phyloP scores from a whole-genome alignment of 2,113 vertebrate genomes.

The Siniperca chuatsi region DNA sequence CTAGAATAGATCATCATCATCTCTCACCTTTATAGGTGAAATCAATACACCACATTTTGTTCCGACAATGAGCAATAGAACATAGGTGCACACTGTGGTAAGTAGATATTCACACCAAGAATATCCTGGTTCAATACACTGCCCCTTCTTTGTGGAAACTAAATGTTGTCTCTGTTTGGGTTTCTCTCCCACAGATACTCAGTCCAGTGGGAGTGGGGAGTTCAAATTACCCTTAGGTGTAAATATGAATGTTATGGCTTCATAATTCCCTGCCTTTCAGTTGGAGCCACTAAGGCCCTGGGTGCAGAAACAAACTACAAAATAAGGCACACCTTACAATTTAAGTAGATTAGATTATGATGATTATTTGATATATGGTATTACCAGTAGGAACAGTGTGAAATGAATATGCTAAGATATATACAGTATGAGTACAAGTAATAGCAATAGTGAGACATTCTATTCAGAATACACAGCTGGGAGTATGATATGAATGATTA shows the following conservation, averaged over 20 bases:
- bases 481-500: too few relatives aligned
- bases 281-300: not conserved
- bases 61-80: not conserved
- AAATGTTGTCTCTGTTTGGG: not conserved
- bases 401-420: too few relatives aligned
- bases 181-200: not conserved
- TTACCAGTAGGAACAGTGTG: too few relatives aligned
- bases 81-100: not conserved
- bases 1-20: not conserved
- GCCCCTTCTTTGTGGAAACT: not conserved
- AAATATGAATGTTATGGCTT: conserved; percentile 9
- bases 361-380: too few relatives aligned
- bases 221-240: not conserved
- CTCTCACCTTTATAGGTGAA: not conserved
- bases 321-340: not conserved
- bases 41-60: not conserved
- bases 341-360: not conserved
- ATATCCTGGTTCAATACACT: not conserved
- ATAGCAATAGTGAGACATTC: too few relatives aligned
- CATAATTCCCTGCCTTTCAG: conserved; percentile 1
- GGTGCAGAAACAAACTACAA: not conserved
- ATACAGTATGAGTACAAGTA: too few relatives aligned
- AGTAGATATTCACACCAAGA: not conserved
- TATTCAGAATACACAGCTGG: too few relatives aligned
- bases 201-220: not conserved